Percentiles rank a stretch among this genome's conserved stretches.
phyloP scores from a whole-genome alignment of 2,888 invertebrate species.

The Chrysina gloriosa region DNA sequence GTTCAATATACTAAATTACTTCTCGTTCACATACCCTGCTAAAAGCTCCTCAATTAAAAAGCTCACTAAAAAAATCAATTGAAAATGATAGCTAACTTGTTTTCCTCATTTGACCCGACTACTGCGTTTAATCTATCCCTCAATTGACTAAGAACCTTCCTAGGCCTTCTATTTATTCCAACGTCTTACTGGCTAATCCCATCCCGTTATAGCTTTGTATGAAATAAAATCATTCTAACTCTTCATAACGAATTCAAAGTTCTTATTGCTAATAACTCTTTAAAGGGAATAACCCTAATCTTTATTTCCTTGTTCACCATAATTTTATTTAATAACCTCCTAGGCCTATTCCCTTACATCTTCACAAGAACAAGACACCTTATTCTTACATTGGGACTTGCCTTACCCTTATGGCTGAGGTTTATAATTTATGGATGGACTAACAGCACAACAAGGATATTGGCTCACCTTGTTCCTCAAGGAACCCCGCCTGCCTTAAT shows the following conservation, averaged over 20 bases:
- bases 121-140: constrained; percentile 67
- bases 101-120: constrained; percentile 74
- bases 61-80: constrained; percentile 59
- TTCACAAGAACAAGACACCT: constrained; percentile 77
- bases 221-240: constrained; percentile 66
- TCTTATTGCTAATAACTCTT: constrained; percentile 64
- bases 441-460: constrained; percentile 73
- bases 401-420: constrained; percentile 73
- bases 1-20: constrained; percentile 70
- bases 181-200: constrained; percentile 69
- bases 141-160: constrained; percentile 72
- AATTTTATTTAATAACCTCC: constrained; percentile 75
- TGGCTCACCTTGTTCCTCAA: constrained; percentile 76
- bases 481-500: constrained; percentile 74
- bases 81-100: constrained; percentile 78
- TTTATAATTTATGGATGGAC: constrained; percentile 76
- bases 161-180: constrained; percentile 68
- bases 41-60: constrained; percentile 54
- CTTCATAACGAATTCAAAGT: constrained; percentile 72
- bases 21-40: constrained; percentile 60
- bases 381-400: constrained; percentile 70
- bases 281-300: constrained; percentile 68
- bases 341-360: constrained; percentile 78
- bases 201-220: constrained; percentile 67
- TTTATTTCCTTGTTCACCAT: constrained; percentile 71